phyloP scores from a whole-genome alignment of 2,797 vertebrate species.

The Lateolabrax maculatus region DNA sequence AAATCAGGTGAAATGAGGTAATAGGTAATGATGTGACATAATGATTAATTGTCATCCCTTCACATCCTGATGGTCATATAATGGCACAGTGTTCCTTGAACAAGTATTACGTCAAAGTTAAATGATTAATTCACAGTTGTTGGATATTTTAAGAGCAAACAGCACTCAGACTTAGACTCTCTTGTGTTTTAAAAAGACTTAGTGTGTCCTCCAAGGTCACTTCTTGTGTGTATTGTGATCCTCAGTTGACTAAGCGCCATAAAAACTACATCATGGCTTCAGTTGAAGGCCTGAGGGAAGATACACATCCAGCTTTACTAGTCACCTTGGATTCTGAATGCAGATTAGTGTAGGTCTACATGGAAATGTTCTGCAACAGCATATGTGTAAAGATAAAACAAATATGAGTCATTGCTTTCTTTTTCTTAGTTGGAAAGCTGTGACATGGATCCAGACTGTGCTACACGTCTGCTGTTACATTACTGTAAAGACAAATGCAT shows the following conservation, averaged over 20 bases:
- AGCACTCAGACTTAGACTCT: neutral
- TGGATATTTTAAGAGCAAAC: neutral
- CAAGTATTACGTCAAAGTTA: neutral
- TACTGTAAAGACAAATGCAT: neutral
- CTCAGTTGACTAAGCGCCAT: slow-evolving; percentile 15
- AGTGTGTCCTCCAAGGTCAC: slow-evolving; percentile 36
- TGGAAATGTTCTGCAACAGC: slow-evolving; percentile 47
- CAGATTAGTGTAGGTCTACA: slow-evolving; percentile 40
- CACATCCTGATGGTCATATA: neutral
- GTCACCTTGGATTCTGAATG: slow-evolving; percentile 61
- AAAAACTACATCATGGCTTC: slow-evolving; percentile 30
- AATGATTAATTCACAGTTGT: neutral
- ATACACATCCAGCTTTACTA: slow-evolving; percentile 12
- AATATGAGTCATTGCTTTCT: slow-evolving; percentile 48
- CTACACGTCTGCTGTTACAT: slow-evolving; percentile 17
- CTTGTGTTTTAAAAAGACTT: slow-evolving; percentile 2
- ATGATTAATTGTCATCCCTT: neutral
- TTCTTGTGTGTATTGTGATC: slow-evolving; percentile 14
- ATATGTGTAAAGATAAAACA: slow-evolving; percentile 42
- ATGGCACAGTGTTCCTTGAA: neutral
- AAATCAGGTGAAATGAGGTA: too few species aligned
- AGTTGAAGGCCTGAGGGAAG: slow-evolving; percentile 33
- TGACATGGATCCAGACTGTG: slow-evolving; percentile 20
- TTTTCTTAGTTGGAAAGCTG: slow-evolving; percentile 38
- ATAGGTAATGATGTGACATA: neutral